Conservation (phyloP, 2,113 vertebrate species). For the Porphyrio hochstetteri region DNA sequence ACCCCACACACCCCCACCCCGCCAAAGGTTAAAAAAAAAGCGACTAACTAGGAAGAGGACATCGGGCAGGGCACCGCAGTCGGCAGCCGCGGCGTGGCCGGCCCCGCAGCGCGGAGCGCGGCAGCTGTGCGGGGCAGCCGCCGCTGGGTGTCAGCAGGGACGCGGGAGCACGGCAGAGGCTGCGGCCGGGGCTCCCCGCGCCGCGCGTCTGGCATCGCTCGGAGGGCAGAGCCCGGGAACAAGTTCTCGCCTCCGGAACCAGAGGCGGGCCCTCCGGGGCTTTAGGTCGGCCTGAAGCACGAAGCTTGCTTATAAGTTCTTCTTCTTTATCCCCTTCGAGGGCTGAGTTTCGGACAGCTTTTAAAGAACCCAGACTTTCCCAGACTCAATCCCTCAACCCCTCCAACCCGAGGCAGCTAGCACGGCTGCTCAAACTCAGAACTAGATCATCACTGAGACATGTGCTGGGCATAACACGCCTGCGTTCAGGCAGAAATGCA, state of each 20-base stretch:
- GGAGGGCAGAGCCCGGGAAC: no score
- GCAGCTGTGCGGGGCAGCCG: neutral
- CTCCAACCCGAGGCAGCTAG: neutral
- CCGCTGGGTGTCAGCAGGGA: conserved; percentile 74
- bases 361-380: neutral
- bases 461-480: no score
- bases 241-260: no score
- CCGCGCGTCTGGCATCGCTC: no score
- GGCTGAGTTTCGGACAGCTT: neutral
- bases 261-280: neutral
- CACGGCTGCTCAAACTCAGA: neutral
- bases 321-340: neutral
- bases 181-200: no score
- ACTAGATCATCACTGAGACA: neutral
- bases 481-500: neutral
- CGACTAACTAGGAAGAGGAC: neutral
- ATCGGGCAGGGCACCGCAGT: no score
- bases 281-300: neutral
- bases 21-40: neutral
- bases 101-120: accelerated
- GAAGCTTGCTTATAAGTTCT: neutral
- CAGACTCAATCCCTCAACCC: neutral
- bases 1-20: no score
- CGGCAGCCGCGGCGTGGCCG: no score
- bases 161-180: neutral